Evolutionary conservation across 1,140 invertebrate genomes (phyloP), one percentile per base, ranked within the genome.

Genomic region (Drosophila nigrodunni): DNA sequence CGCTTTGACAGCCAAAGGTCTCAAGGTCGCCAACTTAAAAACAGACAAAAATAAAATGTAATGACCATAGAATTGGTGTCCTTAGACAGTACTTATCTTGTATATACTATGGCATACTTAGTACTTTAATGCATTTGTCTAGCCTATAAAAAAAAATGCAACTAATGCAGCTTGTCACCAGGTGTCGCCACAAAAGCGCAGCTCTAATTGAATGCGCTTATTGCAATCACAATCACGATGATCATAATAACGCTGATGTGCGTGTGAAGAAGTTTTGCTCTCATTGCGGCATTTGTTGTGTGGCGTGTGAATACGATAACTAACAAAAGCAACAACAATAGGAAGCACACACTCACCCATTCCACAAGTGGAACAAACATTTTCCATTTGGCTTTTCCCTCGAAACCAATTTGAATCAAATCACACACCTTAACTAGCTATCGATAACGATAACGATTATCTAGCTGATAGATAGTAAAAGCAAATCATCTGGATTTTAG

Each of bases 211-310:
- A 54, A 69, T 61, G 11, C 41, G 57, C 43, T 21, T 4, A 41
- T 11, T 8, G 21, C n/a, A 9, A 46, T 5, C 25, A 30, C 3
- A 30, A 30, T 30, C 25, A 30, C 6, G 25, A 30, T 30, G 25
- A 30, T 30, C 6, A 30, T 30, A 30, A 30, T 30, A 6, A 30
- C 10, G n/a, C 2, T 34, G 57, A 10, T 60, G 57, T 69, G 67
- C 58, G 58, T 69, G 67, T 69, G 68, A 70, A 64, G 49, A 52
- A 65, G 49, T 54, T 65, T 64, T 44, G 59, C 68, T 64, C 68
- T 64, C 59, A 70, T 71, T 71, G 41, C 49, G 59, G 41, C 39
- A 54, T 47, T 59, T 8, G 18, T 41, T 57, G 10, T 30, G 25
- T 70, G 49, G 39, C 67, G 41, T 70, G 59, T 70, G 60, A 71